These are phyloP conservation scores for Nymphalis polychloros DNA, from an alignment of 2,888 invertebrate species.

Conservation along the genomic window DNA sequence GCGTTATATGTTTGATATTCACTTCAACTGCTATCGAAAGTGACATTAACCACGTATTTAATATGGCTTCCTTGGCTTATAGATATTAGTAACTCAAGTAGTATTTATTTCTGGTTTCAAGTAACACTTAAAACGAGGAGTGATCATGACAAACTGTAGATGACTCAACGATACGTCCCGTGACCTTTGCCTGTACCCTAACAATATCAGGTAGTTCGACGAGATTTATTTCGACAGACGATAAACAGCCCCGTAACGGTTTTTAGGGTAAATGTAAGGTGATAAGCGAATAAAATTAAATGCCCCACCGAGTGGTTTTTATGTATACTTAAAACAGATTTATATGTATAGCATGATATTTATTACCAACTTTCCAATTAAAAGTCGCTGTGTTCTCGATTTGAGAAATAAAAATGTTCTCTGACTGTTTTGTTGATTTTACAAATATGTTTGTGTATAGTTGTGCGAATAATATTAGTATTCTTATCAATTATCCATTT, in stretches of 20 bases:
- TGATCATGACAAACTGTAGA: slow-evolving; percentile 23
- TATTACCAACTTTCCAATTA: no score
- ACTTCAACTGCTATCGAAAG: background rate
- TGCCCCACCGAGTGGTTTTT: background rate
- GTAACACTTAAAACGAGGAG: slow-evolving; percentile 18
- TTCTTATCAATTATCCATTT: no score
- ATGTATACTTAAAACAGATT: background rate
- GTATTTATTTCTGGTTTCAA: slow-evolving; percentile 8
- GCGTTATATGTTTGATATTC: no score
- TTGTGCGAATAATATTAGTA: no score
- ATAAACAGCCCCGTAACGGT: slow-evolving; percentile 46
- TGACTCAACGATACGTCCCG: slow-evolving; percentile 23
- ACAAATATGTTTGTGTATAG: no score
- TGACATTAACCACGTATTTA: background rate
- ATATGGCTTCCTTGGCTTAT: background rate
- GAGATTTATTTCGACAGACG: slow-evolving; percentile 54
- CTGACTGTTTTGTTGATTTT: no score
- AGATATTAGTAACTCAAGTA: slow-evolving; percentile 9
- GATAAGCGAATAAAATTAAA: slow-evolving; percentile 12
- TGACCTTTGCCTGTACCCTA: slow-evolving; percentile 36
- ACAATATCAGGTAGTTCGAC: slow-evolving; percentile 26
- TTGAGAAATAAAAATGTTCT: no score
- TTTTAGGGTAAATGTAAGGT: slow-evolving; percentile 38
- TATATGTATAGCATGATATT: background rate
- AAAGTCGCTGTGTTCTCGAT: no score